These are phyloP conservation scores for Drosophila histrio DNA, from an alignment of 2,888 invertebrate genomes.

Conservation along the genomic window DNA sequence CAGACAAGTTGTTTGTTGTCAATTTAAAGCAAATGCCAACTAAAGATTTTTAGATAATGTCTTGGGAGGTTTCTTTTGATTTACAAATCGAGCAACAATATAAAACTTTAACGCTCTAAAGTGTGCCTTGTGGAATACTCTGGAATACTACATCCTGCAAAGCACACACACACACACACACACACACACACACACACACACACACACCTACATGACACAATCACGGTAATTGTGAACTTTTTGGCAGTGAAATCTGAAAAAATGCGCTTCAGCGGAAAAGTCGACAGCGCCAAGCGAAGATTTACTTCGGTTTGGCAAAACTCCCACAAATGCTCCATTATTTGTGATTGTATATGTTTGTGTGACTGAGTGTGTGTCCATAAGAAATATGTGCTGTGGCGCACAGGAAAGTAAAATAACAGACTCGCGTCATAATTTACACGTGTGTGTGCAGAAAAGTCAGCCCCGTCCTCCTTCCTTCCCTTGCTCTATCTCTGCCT, in stretches of 20 bases:
- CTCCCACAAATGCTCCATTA: slow-evolving; percentile 45
- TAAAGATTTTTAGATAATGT: slow-evolving; percentile 12
- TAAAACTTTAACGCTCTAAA: slow-evolving; percentile 46
- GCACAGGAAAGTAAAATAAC: slow-evolving; percentile 58
- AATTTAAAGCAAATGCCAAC: slow-evolving; percentile 15
- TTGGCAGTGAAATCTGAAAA: slow-evolving; percentile 50
- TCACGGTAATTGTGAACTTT: slow-evolving; percentile 67
- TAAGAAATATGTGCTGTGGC: slow-evolving; percentile 57
- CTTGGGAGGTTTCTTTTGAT: slow-evolving; percentile 48
- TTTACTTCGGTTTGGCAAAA: slow-evolving; percentile 66
- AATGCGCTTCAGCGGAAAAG: slow-evolving; percentile 40
- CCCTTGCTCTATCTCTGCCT: background rate
- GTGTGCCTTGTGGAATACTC: slow-evolving; percentile 56
- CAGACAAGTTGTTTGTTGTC: slow-evolving; percentile 1
- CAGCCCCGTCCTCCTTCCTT: background rate
- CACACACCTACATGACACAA: slow-evolving; percentile 47
- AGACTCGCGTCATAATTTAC: slow-evolving; percentile 68
- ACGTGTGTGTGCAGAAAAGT: slow-evolving; percentile 38
- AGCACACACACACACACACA: background rate
- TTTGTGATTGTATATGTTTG: background rate
- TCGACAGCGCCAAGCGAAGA: slow-evolving; percentile 63
- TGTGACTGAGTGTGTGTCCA: slow-evolving; percentile 13
- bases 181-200: slow-evolving; percentile 4
- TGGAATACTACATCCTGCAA: background rate
- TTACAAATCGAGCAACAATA: slow-evolving; percentile 50